Percentiles rank a stretch among this genome's conserved stretches.
Evolutionary conservation across 2,888 invertebrate species (phyloP).

Genomic region (Drosophila seclusa): DNA sequence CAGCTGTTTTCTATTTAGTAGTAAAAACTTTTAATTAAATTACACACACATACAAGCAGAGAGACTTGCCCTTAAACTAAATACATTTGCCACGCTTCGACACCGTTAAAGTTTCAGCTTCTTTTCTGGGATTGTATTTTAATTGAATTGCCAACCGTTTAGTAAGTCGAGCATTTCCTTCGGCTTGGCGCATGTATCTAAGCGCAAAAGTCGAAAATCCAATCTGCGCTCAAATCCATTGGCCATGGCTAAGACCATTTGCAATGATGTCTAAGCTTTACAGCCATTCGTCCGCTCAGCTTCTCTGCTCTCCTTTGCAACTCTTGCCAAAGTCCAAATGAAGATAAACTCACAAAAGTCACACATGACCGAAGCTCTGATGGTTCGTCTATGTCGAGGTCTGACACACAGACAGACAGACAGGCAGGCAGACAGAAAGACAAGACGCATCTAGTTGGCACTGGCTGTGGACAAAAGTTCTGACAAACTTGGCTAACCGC

Average conservation of each 20-base stretch:
- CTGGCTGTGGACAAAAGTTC: slow-evolving; percentile 44
- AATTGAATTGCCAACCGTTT: slow-evolving; percentile 67
- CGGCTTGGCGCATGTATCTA: slow-evolving; percentile 17
- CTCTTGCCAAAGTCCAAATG: slow-evolving; percentile 51
- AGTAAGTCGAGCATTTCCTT: slow-evolving; percentile 17
- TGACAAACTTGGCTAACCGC: slow-evolving; percentile 77
- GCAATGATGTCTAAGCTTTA: slow-evolving; percentile 59
- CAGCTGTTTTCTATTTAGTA: slow-evolving; percentile 50
- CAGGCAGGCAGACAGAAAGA: slow-evolving; percentile 1
- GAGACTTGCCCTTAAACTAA: not conserved
- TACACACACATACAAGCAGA: slow-evolving; percentile 28
- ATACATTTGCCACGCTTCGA: slow-evolving; percentile 45
- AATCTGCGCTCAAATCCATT: slow-evolving; percentile 66
- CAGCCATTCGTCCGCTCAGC: slow-evolving; percentile 11
- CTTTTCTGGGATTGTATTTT: slow-evolving; percentile 43
- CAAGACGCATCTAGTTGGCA: slow-evolving; percentile 8
- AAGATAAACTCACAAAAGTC: slow-evolving; percentile 72
- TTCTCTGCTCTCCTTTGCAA: not conserved
- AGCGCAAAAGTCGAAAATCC: slow-evolving; percentile 61
- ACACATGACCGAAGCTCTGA: slow-evolving; percentile 48
- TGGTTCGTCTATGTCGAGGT: slow-evolving; percentile 14
- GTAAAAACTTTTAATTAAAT: slow-evolving; percentile 72
- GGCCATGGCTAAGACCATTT: slow-evolving; percentile 52
- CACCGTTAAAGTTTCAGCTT: slow-evolving; percentile 41
- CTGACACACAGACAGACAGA: slow-evolving; percentile 13